A percentile compares a stretch with the other conserved stretches of the same genome.
Conservation (phyloP, 2,797 vertebrate genomes). For the Moxostoma hubbsi region DNA sequence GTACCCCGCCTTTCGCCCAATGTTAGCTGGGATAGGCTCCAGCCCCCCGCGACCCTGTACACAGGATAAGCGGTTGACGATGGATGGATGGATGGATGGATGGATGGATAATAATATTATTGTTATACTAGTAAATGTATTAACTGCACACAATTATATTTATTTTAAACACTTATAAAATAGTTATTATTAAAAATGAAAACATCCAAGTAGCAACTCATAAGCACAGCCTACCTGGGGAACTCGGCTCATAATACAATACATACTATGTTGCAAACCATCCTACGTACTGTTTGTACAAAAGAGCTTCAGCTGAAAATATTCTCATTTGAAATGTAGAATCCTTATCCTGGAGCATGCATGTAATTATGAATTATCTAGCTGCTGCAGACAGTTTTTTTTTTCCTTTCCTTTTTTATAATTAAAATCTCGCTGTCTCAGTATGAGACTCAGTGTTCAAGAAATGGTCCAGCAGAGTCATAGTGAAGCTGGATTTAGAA, state of each 20-base stretch:
- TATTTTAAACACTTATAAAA: too few relatives aligned
- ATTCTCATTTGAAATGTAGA: constrained; percentile 67
- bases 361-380: constrained; percentile 66
- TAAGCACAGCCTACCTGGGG: constrained; percentile 13
- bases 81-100: too few relatives aligned
- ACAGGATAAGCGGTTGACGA: too few relatives aligned
- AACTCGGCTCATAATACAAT: constrained; percentile 41
- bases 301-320: constrained; percentile 62
- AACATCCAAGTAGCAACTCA: neutral
- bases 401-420: constrained; percentile 23
- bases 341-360: constrained; percentile 62
- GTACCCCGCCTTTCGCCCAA: too few relatives aligned
- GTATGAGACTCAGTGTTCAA: neutral
- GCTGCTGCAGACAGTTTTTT: constrained; percentile 12
- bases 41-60: too few relatives aligned
- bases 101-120: too few relatives aligned
- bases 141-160: too few relatives aligned
- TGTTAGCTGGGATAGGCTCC: too few relatives aligned
- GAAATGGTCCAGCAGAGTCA: neutral
- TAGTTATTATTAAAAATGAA: too few relatives aligned
- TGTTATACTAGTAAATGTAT: too few relatives aligned
- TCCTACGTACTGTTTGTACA: constrained; percentile 68
- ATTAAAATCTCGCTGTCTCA: neutral
- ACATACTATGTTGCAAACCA: constrained; percentile 59
- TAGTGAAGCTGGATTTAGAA: neutral